Percentiles rank a stretch among this genome's conserved stretches.
These are phyloP conservation scores for Dysmachus trigonus DNA, from an alignment of 2,888 invertebrate species.

Conservation along the genomic window DNA sequence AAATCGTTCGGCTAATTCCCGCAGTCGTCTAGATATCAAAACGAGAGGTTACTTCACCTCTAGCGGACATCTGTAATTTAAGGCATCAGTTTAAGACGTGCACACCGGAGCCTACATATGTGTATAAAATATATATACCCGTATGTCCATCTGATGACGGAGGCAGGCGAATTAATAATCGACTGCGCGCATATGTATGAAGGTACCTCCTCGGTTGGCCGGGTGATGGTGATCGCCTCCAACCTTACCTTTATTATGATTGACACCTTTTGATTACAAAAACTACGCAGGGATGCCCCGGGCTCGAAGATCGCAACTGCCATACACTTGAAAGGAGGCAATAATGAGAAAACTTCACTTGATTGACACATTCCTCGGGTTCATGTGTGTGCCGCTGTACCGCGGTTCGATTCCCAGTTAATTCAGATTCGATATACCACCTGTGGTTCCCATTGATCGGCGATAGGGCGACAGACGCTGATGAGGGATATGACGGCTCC, in stretches of 20 bases:
- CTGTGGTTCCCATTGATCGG: slow-evolving; percentile 32
- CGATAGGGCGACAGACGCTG: slow-evolving; percentile 6
- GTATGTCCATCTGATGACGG: neutral
- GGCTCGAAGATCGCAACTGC: slow-evolving; percentile 28
- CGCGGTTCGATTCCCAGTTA: neutral
- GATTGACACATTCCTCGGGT: slow-evolving; percentile 41
- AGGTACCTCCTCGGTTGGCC: neutral
- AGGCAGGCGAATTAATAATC: slow-evolving; percentile 25
- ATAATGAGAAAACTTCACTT: slow-evolving; percentile 14
- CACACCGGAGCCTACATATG: neutral
- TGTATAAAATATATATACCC: no score
- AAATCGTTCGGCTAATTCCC: slow-evolving; percentile 35
- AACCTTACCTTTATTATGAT: slow-evolving; percentile 51
- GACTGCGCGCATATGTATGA: slow-evolving; percentile 8
- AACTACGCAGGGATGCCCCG: slow-evolving; percentile 49
- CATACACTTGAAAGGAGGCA: slow-evolving; percentile 18
- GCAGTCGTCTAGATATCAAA: slow-evolving; percentile 31
- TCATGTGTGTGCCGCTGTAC: neutral
- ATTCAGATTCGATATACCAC: slow-evolving; percentile 34
- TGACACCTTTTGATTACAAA: slow-evolving; percentile 53
- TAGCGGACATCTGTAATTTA: slow-evolving; percentile 38
- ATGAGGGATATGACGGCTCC: neutral
- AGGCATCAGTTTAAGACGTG: neutral
- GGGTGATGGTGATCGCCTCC: slow-evolving; percentile 20
- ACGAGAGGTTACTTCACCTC: slow-evolving; percentile 34